These are phyloP conservation scores for Pseudanteris insignis DNA, from an alignment of 2,888 invertebrate genomes.

Conservation along the genomic window DNA sequence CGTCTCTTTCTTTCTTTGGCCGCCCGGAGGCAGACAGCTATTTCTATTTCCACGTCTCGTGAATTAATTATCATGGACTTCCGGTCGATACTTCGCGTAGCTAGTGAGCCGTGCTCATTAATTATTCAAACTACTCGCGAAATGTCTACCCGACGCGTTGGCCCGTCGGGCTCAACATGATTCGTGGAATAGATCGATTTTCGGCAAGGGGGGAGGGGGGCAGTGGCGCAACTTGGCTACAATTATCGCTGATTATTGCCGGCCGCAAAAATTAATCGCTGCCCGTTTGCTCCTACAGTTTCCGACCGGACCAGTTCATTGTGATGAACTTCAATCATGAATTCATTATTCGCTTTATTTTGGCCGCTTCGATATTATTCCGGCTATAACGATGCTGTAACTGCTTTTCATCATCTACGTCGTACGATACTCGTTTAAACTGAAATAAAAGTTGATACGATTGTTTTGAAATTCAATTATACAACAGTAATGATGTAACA, in stretches of 20 bases:
- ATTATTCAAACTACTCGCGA: constrained; percentile 52
- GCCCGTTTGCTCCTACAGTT: no score
- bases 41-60: constrained; percentile 59
- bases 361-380: no score
- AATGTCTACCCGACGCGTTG: constrained; percentile 43
- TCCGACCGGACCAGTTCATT: no score
- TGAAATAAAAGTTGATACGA: no score
- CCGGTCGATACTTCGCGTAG: constrained; percentile 55
- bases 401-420: no score
- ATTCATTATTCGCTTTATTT: no score
- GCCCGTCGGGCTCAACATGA: constrained; percentile 36
- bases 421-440: no score
- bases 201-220: no score
- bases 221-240: constrained; percentile 20
- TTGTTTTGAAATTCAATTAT: no score
- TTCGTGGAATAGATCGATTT: constrained; percentile 41
- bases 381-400: no score
- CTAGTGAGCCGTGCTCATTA: constrained; percentile 53
- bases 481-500: no score
- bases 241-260: constrained; percentile 22
- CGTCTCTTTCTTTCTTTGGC: constrained; percentile 34
- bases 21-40: constrained; percentile 45
- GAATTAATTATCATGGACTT: constrained; percentile 61
- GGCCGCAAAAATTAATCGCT: constrained; percentile 16
- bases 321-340: no score